Percentiles rank a stretch among this genome's conserved stretches.
Conservation (phyloP, 2,888 invertebrate species). For the Melitaea athalia region DNA sequence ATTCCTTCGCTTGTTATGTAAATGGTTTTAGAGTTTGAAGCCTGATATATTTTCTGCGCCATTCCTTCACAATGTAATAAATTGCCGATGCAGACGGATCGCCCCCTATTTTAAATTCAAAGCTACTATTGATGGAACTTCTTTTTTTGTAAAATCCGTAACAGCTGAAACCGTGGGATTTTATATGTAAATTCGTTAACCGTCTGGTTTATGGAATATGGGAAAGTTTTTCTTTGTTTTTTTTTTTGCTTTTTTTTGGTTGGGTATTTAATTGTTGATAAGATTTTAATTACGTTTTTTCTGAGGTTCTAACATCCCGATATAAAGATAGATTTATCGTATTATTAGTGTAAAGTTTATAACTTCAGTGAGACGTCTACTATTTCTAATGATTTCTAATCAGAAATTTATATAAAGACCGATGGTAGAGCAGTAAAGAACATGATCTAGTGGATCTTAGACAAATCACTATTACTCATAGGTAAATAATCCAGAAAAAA, state of each 20-base stretch:
- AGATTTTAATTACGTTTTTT: too few species aligned
- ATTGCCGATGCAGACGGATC: constrained; percentile 32
- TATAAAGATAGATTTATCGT: too few species aligned
- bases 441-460: too few species aligned
- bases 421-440: too few species aligned
- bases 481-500: too few species aligned
- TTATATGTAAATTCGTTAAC: constrained; percentile 11
- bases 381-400: too few species aligned
- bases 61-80: constrained; percentile 33
- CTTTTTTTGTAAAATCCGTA: constrained; percentile 16
- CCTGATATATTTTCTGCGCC: constrained; percentile 29
- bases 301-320: too few species aligned
- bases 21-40: constrained; percentile 25
- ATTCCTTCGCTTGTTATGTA: constrained; percentile 10
- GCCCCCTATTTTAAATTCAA: constrained; percentile 23
- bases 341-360: too few species aligned
- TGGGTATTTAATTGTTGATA: too few species aligned
- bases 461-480: too few species aligned
- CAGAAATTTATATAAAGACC: too few species aligned
- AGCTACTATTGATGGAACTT: constrained; percentile 17
- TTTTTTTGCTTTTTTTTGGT: background rate
- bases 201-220: background rate
- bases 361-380: too few species aligned
- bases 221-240: background rate
- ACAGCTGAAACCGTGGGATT: constrained; percentile 14